A percentile compares a stretch with the other conserved stretches of the same genome.
Evolutionary conservation across 2,113 vertebrate species (phyloP).

Genomic region (Tachysurus vachellii): DNA sequence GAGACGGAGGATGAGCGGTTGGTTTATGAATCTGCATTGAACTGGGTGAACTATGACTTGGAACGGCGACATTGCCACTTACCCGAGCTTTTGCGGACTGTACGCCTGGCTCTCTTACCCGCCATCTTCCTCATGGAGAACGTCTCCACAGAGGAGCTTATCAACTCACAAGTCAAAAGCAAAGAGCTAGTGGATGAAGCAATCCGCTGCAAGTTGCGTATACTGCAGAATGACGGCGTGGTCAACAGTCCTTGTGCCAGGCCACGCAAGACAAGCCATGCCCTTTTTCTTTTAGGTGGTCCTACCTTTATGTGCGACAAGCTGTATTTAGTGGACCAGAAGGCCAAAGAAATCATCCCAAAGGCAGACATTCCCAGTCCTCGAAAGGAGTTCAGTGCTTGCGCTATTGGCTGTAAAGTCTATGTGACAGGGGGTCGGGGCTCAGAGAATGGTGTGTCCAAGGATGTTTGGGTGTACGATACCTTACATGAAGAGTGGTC

Average conservation of each 20-base stretch:
- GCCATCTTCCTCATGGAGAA: conserved; percentile 80
- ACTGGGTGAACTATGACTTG: conserved; percentile 82
- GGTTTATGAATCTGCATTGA: conserved; percentile 80
- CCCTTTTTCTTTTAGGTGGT: conserved; percentile 80
- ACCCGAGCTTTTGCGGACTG: conserved; percentile 75
- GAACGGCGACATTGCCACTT: conserved; percentile 73
- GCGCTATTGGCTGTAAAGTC: conserved; percentile 82
- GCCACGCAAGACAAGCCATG: conserved; percentile 81
- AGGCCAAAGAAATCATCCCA: conserved; percentile 82
- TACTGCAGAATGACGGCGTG: conserved; percentile 82
- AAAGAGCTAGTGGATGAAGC: conserved; percentile 81
- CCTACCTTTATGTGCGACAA: conserved; percentile 85
- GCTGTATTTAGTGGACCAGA: conserved; percentile 81
- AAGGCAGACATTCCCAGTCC: conserved; percentile 83
- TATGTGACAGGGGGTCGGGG: conserved; percentile 82
- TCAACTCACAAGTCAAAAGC: conserved; percentile 76
- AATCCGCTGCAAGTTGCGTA: conserved; percentile 78
- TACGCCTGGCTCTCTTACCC: conserved; percentile 78
- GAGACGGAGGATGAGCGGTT: conserved; percentile 82
- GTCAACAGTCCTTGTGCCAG: conserved; percentile 80
- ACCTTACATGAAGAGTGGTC: conserved; percentile 82
- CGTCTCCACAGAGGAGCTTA: conserved; percentile 77
- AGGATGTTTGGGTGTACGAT: conserved; percentile 85
- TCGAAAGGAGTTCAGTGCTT: conserved; percentile 83
- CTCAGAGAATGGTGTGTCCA: conserved; percentile 82